phyloP scores from a whole-genome alignment of 92 coral and sea anemone genomes.

The Virgularia gustaviana region DNA sequence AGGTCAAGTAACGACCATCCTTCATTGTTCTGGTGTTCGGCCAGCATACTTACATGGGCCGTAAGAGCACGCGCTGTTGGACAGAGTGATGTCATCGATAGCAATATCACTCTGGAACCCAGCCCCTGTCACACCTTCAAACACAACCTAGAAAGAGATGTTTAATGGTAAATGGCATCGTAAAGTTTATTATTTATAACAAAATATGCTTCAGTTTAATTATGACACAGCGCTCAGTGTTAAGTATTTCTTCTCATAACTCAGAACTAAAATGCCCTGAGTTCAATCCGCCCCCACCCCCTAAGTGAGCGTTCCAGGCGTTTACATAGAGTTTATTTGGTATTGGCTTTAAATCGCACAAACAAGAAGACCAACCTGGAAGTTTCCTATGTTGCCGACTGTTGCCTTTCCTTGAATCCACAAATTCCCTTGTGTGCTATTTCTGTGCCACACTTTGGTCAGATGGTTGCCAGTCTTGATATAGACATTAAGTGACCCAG shows the following conservation, averaged over 20 bases:
- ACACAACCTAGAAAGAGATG: slow-evolving; percentile 67
- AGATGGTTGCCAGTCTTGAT: slow-evolving; percentile 63
- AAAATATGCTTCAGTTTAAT: too few relatives aligned
- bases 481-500: slow-evolving; percentile 61
- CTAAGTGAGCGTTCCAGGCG: neutral
- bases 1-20: too few relatives aligned
- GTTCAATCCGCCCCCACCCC: neutral
- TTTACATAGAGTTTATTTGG: too few relatives aligned
- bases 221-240: too few relatives aligned
- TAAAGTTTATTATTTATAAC: too few relatives aligned
- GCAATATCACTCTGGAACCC: slow-evolving; percentile 84
- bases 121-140: slow-evolving; percentile 64
- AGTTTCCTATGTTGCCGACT: slow-evolving; percentile 61
- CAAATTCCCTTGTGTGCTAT: slow-evolving; percentile 67
- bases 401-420: slow-evolving; percentile 78
- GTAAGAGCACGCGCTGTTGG: slow-evolving; percentile 65
- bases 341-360: neutral
- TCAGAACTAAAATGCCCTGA: too few relatives aligned
- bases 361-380: slow-evolving; percentile 57
- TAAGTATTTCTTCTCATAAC: too few relatives aligned
- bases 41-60: slow-evolving; percentile 62
- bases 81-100: slow-evolving; percentile 76
- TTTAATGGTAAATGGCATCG: too few relatives aligned
- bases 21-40: too few relatives aligned
- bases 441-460: slow-evolving; percentile 60